Base-by-base conservation (phyloP, 2,888 invertebrate species). In the Sericinus montela region DNA sequence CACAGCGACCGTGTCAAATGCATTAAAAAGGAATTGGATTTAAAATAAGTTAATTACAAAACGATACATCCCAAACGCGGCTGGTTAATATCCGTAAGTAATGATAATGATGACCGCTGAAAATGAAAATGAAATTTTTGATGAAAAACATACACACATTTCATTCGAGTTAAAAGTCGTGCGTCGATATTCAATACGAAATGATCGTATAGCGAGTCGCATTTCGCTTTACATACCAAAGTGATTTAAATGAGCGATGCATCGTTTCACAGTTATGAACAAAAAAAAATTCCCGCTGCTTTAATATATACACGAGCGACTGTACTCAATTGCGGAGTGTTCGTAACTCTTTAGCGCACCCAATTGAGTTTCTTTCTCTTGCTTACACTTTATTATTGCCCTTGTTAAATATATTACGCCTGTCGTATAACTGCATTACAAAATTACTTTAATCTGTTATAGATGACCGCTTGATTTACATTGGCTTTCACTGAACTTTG, bases 371-470 rank as follows among this genome's bases (percentile, higher is more conserved):
- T 49, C 32, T 30, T 43, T 36, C 40, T 40, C 19, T 49, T 45
- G 43, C 44, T 34, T 48, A 43, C 42, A 37, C 42, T 48, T 37
- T 48, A 45, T 34, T 30, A 28, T 34, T 43, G 43, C 39, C 39
- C 44, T 44, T 44, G 42, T 41, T 29, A 30, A 45, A 49, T 49
- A 57, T 54, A 59, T 59, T 55, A 57, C 49, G 48, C 9, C 32
- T 32, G 32, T 48, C 23, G 23, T 41, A 57, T 52, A 45, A 42
- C 45, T 53, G 53, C 47, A 53, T 45, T 49, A 51, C 52, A 53
- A 50, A 56, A 48, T 55, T n/a, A 54, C 34, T 56, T 56, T 56
- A 57, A 59, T 54, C 47, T 51, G 49, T 53, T 55, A 56, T 55
- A 53, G 54, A 49, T 48, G 56, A 55, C 45, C 34, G 30, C 36